A percentile compares a stretch with the other conserved stretches of the same genome.
phyloP scores from a whole-genome alignment of 2,797 vertebrate genomes.

The Acipenser transmontanus region DNA sequence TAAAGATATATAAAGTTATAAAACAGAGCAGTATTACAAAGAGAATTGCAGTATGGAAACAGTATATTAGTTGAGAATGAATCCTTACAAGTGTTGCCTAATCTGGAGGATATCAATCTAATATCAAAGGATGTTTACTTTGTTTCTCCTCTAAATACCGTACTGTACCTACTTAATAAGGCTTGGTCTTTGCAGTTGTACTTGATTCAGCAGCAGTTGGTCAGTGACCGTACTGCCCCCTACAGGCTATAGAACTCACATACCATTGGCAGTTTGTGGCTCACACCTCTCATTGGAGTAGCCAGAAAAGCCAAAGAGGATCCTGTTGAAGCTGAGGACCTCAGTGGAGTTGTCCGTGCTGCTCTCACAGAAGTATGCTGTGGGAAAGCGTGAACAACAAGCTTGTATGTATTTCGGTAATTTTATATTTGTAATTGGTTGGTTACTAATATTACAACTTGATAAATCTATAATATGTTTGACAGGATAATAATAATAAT shows the following conservation, averaged over 20 bases:
- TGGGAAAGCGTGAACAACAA: background rate
- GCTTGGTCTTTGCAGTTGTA: too few species aligned
- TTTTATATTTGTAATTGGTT: too few species aligned
- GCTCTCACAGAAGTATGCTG: slow-evolving; percentile 47
- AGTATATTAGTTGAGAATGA: background rate
- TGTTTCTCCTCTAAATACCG: background rate
- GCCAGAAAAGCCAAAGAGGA: slow-evolving; percentile 34
- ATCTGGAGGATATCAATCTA: background rate
- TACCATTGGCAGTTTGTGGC: slow-evolving; percentile 29
- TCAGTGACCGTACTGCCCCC: too few species aligned
- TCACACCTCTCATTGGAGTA: slow-evolving; percentile 31
- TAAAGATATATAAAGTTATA: too few species aligned
- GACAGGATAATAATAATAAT: too few species aligned
- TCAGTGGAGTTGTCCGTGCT: slow-evolving; percentile 12
- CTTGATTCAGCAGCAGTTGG: too few species aligned
- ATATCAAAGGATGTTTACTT: background rate
- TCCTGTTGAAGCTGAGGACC: slow-evolving; percentile 29
- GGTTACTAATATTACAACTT: too few species aligned
- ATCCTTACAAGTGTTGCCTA: background rate
- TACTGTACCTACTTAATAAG: background rate
- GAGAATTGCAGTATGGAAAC: too few species aligned
- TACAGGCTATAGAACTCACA: slow-evolving; percentile 7
- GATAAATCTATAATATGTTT: too few species aligned
- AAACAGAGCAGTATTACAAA: too few species aligned
- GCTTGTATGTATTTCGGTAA: too few species aligned